These are phyloP conservation scores for Teinopalpus imperialis DNA, from an alignment of 2,888 invertebrate genomes.

Conservation along the genomic window DNA sequence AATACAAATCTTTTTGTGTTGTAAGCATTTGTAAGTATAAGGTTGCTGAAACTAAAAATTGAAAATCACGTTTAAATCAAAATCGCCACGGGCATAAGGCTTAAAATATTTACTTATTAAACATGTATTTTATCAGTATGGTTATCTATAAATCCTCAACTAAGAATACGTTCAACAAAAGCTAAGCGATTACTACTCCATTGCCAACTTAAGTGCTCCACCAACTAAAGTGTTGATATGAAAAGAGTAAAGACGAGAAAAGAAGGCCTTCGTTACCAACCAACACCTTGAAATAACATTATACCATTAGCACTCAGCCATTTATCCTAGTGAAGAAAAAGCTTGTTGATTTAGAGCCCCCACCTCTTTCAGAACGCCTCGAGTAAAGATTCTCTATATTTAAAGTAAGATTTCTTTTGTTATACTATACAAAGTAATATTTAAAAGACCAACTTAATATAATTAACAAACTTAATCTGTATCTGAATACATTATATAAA, in stretches of 20 bases:
- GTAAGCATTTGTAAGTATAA: too few relatives aligned
- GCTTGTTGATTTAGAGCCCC: conserved; percentile 57
- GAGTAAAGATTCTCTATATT: neutral
- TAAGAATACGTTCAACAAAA: conserved; percentile 8
- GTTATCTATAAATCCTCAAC: neutral
- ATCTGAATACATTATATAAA: too few relatives aligned
- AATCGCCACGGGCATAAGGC: too few relatives aligned
- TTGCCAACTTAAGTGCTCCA: conserved; percentile 12
- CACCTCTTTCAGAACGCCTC: conserved; percentile 8
- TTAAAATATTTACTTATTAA: too few relatives aligned
- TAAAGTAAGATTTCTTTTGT: neutral
- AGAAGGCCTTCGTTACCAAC: conserved; percentile 29
- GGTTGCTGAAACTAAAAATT: too few relatives aligned
- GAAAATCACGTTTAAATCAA: too few relatives aligned
- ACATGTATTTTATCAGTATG: too few relatives aligned
- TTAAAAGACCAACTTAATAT: too few relatives aligned
- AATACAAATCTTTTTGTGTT: too few relatives aligned
- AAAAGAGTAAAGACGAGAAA: conserved; percentile 24
- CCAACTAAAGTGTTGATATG: conserved; percentile 8
- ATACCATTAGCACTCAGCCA: conserved; percentile 56
- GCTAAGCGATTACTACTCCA: conserved; percentile 11
- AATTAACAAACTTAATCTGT: too few relatives aligned
- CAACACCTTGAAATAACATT: conserved; percentile 59
- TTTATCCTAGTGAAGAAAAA: conserved; percentile 52
- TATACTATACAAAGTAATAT: too few relatives aligned